These are phyloP conservation scores for Drosophila pseudotakahashii DNA, from an alignment of 2,888 invertebrate species.

Conservation along the genomic window DNA sequence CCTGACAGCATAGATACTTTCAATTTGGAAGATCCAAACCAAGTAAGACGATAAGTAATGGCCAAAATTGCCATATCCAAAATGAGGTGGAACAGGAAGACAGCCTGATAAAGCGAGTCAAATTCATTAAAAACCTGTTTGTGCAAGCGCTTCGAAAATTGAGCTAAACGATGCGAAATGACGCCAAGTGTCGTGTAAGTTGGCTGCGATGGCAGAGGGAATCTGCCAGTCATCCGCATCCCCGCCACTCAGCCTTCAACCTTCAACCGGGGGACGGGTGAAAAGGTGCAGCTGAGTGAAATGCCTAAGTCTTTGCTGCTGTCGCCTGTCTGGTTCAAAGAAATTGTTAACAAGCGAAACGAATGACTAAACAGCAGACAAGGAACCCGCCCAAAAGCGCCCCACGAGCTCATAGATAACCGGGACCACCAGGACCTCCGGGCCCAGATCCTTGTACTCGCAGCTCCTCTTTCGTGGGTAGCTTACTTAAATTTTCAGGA, in stretches of 20 bases:
- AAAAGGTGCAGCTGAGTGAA: constrained; percentile 30
- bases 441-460: constrained; percentile 5
- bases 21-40: neutral
- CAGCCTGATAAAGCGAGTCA: constrained; percentile 33
- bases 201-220: constrained; percentile 53
- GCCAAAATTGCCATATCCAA: neutral
- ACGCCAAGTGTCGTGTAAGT: constrained; percentile 67
- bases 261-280: neutral
- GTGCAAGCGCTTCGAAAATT: constrained; percentile 59
- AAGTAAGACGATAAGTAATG: neutral
- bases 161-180: constrained; percentile 69
- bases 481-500: constrained; percentile 60
- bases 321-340: constrained; percentile 49
- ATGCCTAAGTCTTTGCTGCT: constrained; percentile 45
- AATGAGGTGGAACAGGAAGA: neutral
- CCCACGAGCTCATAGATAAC: constrained; percentile 33
- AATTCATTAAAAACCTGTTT: constrained; percentile 52
- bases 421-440: neutral
- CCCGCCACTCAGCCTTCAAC: constrained; percentile 4
- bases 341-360: constrained; percentile 73
- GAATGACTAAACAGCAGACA: constrained; percentile 67
- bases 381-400: constrained; percentile 9
- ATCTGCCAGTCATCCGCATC: constrained; percentile 59
- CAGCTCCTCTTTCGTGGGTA: constrained; percentile 25
- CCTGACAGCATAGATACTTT: too few species aligned